A percentile compares a stretch with the other conserved stretches of the same genome.
Evolutionary conservation across 2,113 vertebrate genomes (phyloP).

Genomic region (Solea solea): DNA sequence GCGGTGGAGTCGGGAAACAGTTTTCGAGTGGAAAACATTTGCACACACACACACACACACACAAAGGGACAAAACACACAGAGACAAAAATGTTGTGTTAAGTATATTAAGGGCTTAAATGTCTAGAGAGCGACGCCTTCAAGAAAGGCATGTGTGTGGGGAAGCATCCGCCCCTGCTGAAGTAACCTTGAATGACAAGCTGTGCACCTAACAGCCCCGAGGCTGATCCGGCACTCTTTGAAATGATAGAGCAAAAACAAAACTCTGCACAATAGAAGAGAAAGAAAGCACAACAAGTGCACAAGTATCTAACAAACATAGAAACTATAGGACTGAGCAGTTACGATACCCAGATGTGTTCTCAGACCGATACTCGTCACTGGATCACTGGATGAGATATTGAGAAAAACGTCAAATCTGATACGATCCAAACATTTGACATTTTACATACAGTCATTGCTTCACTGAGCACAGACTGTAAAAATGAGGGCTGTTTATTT

Average conservation of each 20-base stretch:
- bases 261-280: background rate
- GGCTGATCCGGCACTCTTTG: slow-evolving; percentile 14
- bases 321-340: no score
- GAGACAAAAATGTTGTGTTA: slow-evolving; percentile 51
- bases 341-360: no score
- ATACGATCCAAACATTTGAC: no score
- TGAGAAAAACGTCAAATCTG: no score
- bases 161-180: slow-evolving; percentile 25
- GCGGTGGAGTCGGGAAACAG: slow-evolving; percentile 46
- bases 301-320: no score
- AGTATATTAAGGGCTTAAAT: slow-evolving; percentile 31
- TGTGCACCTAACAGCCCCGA: background rate
- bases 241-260: slow-evolving; percentile 10
- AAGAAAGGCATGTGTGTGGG: slow-evolving; percentile 20
- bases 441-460: no score
- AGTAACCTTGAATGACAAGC: slow-evolving; percentile 34
- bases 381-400: no score
- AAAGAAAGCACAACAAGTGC: no score
- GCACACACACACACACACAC: slow-evolving; percentile 18
- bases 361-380: no score
- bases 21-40: slow-evolving; percentile 34
- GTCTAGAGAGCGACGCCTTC: slow-evolving; percentile 28
- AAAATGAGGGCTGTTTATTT: no score
- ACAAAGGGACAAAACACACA: slow-evolving; percentile 42
- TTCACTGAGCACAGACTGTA: no score